A percentile compares a stretch with the other conserved stretches of the same genome.
Evolutionary conservation across 1,140 invertebrate species (phyloP).

Genomic region (Euura lappo): DNA sequence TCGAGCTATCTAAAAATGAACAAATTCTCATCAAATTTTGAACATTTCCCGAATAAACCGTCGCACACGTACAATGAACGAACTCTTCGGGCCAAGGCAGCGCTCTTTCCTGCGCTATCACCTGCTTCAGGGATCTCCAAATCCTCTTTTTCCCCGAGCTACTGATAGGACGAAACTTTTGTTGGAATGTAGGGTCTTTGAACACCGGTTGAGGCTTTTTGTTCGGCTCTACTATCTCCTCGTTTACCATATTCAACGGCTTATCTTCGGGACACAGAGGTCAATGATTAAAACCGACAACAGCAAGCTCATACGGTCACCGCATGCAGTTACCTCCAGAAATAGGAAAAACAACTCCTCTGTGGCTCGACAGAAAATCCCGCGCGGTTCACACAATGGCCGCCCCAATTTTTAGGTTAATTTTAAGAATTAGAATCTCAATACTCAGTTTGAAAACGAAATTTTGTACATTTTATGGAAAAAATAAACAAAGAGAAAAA

Average conservation of each 20-base stretch:
- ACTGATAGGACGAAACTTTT: constrained; percentile 55
- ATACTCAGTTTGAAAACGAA: too few species aligned
- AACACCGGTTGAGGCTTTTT: constrained; percentile 49
- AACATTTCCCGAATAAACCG: constrained; percentile 22
- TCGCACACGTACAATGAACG: constrained; percentile 67
- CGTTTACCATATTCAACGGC: constrained; percentile 45
- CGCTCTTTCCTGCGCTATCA: constrained; percentile 73
- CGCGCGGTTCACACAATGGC: too few species aligned
- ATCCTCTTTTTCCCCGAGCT: constrained; percentile 72
- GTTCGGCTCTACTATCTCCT: constrained; percentile 44
- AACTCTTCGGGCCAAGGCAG: constrained; percentile 72
- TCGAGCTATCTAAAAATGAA: constrained; percentile 73
- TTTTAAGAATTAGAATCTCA: too few species aligned
- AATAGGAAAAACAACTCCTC: too few species aligned
- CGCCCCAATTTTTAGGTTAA: too few species aligned
- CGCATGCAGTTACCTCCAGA: too few species aligned
- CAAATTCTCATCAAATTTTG: constrained; percentile 8
- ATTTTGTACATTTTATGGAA: too few species aligned
- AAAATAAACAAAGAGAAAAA: too few species aligned
- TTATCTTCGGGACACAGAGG: neutral
- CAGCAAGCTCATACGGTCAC: too few species aligned
- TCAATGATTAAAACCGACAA: neutral
- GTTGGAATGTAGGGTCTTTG: constrained; percentile 54
- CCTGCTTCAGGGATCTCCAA: constrained; percentile 82
- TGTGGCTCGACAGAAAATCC: too few species aligned